phyloP scores from a whole-genome alignment of 2,888 invertebrate genomes.

The Himalopsyche tibetana region DNA sequence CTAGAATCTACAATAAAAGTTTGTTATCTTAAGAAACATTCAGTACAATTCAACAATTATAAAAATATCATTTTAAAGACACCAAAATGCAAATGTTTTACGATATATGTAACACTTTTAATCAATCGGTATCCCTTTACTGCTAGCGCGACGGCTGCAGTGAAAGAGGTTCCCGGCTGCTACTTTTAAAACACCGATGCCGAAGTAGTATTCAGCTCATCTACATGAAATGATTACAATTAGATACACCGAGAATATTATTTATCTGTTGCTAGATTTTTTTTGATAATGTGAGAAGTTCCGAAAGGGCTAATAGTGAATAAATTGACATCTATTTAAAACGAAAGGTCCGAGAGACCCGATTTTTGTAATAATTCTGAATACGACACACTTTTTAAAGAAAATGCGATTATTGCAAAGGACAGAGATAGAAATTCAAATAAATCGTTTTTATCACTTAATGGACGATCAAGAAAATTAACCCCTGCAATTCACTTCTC shows the following conservation, averaged over 20 bases:
- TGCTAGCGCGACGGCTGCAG: neutral
- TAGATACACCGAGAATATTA: slow-evolving; percentile 47
- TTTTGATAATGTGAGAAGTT: slow-evolving; percentile 22
- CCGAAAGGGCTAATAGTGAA: slow-evolving; percentile 52
- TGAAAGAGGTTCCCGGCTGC: neutral
- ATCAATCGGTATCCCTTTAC: neutral
- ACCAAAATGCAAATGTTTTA: slow-evolving; percentile 63
- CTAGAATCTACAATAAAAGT: slow-evolving; percentile 63
- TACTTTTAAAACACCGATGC: slow-evolving; percentile 55
- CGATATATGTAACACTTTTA: slow-evolving; percentile 40
- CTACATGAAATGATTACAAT: slow-evolving; percentile 31
- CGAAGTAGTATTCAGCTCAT: slow-evolving; percentile 46
- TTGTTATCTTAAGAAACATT: slow-evolving; percentile 65
- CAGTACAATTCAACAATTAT: slow-evolving; percentile 66
- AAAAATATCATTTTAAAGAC: slow-evolving; percentile 66
- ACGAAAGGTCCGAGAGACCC: slow-evolving; percentile 34
- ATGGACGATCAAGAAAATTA: slow-evolving; percentile 17
- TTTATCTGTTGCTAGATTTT: slow-evolving; percentile 33
- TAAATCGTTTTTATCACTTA: slow-evolving; percentile 22
- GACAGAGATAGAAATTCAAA: neutral
- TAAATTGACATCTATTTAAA: slow-evolving; percentile 55
- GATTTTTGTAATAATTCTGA: neutral
- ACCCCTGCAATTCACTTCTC: neutral
- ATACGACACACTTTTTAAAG: slow-evolving; percentile 5
- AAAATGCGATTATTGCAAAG: slow-evolving; percentile 30